Evolutionary conservation across 2,888 invertebrate species (phyloP), one percentile per base, ranked within the genome.

Genomic region (Ellobium chinense): DNA sequence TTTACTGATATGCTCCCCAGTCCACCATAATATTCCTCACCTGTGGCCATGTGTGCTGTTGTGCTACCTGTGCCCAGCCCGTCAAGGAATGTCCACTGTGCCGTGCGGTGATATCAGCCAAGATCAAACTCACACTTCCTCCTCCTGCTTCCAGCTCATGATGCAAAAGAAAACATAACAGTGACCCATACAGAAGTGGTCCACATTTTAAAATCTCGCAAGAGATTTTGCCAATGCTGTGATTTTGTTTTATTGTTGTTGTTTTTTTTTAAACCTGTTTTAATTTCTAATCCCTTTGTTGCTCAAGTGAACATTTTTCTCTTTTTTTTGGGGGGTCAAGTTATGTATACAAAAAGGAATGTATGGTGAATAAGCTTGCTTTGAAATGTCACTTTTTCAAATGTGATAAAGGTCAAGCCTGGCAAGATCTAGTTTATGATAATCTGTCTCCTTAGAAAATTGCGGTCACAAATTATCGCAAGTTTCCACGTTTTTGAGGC

Each of bases 31-130:
- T 97, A 89, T 97, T 97, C 94, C 95, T 97, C 87, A 96, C 96
- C 78, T 97, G 97, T 92, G 97, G 97, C 78, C 97, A 97, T 93
- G 95, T 97, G 91, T 97, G 97, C 91, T 96, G 96, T 91, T 97
- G 97, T 93, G 93, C 94, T 74, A 91, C 92, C 73, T 97, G 97
- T 93, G 95, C 96, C 70, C 91, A 91, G 21, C 93, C 95, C 34
- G 93, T 96, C 80, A 91, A 92, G 18, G 93, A 93, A 82, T 97
- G 97, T 93, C 97, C 97, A 7, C 95, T 97, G 94, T 97, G 97
- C 91, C 95, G 97, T 89, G 94, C 94, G 82, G 90, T 88, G 39
- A 96, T 97, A 87, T 95, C 85, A 34, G 90, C 89, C 73, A 85
- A 87, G 78, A 88, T 92, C 80, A 89, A 88, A 78, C 83, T 91